Conservation (phyloP, 2,888 invertebrate genomes). For the Carabus problematicus region DNA sequence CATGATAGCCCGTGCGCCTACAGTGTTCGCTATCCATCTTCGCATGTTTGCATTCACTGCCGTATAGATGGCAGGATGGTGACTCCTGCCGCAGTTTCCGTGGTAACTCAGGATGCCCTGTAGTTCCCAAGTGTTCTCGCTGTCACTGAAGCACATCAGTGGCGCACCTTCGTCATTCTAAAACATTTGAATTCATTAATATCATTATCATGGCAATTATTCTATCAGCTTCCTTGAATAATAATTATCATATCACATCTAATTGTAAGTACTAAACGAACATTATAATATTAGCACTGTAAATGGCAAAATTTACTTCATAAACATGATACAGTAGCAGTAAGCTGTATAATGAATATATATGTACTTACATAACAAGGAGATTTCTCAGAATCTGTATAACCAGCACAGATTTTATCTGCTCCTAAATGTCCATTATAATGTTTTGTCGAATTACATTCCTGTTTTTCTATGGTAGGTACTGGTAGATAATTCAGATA, state of each 20-base stretch:
- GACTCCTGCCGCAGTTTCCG: constrained; percentile 65
- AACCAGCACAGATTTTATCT: constrained; percentile 68
- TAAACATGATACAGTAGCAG: background rate
- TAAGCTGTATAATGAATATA: background rate
- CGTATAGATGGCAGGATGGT: constrained; percentile 66
- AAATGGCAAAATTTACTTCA: background rate
- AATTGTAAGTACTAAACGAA: background rate
- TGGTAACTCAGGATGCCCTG: constrained; percentile 68
- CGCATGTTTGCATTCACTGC: constrained; percentile 56
- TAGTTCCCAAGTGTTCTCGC: constrained; percentile 64
- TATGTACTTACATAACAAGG: constrained; percentile 66
- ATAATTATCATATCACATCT: background rate
- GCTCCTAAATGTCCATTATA: constrained; percentile 66
- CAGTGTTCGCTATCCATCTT: constrained; percentile 59
- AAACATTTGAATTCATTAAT: constrained; percentile 45
- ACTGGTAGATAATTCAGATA: constrained; percentile 64
- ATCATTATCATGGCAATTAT: no score
- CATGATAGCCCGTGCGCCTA: constrained; percentile 51
- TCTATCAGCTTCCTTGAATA: background rate
- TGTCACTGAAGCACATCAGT: constrained; percentile 66
- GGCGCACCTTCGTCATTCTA: constrained; percentile 74
- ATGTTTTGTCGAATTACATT: constrained; percentile 69
- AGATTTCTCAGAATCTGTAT: constrained; percentile 63
- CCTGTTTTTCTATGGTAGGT: constrained; percentile 62
- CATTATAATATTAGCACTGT: background rate